A percentile compares a stretch with the other conserved stretches of the same genome.
Conservation (phyloP, 2,113 vertebrate genomes). For the Scomber scombrus region DNA sequence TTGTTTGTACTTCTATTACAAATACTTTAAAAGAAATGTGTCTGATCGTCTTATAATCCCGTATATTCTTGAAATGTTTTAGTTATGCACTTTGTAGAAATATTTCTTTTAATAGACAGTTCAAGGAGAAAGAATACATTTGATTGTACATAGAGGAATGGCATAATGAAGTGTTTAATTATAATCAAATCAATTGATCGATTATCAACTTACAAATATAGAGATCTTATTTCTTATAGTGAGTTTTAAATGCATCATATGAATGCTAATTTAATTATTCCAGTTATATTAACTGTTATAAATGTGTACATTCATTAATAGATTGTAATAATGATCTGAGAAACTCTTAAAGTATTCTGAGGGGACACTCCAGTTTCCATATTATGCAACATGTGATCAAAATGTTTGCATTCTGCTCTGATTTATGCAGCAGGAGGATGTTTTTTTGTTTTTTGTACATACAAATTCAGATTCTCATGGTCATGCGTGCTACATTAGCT, state of each 20-base stretch:
- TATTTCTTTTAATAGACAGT: background rate
- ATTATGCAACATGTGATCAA: background rate
- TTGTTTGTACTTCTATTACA: background rate
- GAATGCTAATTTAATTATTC: background rate
- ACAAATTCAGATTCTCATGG: slow-evolving; percentile 1
- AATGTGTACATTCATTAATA: background rate
- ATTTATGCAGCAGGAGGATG: background rate
- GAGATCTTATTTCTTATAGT: no score
- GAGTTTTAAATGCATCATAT: background rate
- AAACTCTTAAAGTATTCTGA: background rate
- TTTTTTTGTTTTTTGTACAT: background rate
- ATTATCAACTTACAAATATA: no score
- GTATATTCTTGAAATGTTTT: background rate
- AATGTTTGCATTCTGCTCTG: background rate
- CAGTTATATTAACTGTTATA: background rate
- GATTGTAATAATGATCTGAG: background rate
- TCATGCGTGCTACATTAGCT: background rate
- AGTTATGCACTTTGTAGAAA: slow-evolving; percentile 10
- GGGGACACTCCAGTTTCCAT: background rate
- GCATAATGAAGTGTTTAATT: no score
- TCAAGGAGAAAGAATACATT: no score
- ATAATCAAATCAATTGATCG: no score
- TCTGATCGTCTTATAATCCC: no score
- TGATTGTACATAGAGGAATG: no score
- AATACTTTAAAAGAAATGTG: background rate